Conservation (phyloP, 2,888 invertebrate genomes). For the Parascotia fuliginaria region DNA sequence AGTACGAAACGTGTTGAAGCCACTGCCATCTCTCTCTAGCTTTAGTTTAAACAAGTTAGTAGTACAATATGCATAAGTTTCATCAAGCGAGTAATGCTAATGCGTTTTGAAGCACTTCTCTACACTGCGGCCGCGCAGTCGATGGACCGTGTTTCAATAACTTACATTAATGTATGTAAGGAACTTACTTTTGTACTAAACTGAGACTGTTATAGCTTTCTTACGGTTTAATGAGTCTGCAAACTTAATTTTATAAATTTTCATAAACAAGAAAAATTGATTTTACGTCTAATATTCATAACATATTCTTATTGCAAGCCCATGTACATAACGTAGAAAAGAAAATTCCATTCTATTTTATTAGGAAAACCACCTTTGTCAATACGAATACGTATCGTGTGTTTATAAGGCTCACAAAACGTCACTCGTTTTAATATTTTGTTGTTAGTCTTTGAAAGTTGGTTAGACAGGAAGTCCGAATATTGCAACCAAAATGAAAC, state of each 20-base stretch:
- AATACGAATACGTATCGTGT: neutral
- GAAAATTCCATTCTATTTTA: neutral
- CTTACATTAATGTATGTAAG: conserved; percentile 34
- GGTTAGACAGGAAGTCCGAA: neutral
- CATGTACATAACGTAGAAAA: neutral
- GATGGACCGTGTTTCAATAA: conserved; percentile 60
- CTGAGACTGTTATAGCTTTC: conserved; percentile 1
- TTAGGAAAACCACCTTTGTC: neutral
- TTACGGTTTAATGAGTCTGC: conserved; percentile 1
- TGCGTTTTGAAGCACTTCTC: conserved; percentile 67
- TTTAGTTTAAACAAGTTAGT: conserved; percentile 47
- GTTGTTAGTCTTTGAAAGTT: conserved; percentile 1
- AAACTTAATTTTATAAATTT: neutral
- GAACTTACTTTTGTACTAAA: conserved; percentile 19
- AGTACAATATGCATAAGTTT: conserved; percentile 57
- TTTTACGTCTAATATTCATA: no score
- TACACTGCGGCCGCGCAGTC: conserved; percentile 49
- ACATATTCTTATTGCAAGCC: no score
- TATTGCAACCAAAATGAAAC: neutral
- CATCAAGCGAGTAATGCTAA: conserved; percentile 64
- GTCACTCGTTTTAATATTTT: conserved; percentile 3
- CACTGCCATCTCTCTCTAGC: conserved; percentile 44
- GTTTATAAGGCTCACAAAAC: neutral
- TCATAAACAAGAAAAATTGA: no score
- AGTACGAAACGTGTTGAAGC: conserved; percentile 36